A percentile compares a stretch with the other conserved stretches of the same genome.
These are phyloP conservation scores for Cololabis saira DNA, from an alignment of 2,113 vertebrate genomes.

Conservation along the genomic window DNA sequence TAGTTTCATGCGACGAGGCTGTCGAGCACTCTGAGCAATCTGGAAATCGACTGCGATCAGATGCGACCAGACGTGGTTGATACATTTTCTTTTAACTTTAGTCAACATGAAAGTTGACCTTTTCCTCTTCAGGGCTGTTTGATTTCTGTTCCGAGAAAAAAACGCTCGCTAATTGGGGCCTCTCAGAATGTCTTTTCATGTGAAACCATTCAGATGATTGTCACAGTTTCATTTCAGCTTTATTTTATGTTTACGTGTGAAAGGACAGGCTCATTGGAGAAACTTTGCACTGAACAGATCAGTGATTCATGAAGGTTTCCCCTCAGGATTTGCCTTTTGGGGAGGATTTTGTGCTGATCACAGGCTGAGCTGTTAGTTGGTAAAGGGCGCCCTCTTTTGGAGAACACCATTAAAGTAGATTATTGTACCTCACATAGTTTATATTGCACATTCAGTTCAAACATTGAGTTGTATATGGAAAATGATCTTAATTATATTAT, in stretches of 20 bases:
- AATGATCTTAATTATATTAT: no score
- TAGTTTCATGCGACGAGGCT: not conserved
- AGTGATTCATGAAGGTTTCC: not conserved
- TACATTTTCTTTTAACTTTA: not conserved
- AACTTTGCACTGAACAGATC: not conserved
- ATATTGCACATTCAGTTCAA: no score
- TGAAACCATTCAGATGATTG: no score
- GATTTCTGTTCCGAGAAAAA: not conserved
- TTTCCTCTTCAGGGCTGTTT: not conserved
- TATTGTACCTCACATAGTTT: not conserved
- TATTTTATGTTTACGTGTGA: not conserved
- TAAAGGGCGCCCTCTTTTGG: conserved; percentile 67
- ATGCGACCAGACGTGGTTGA: not conserved
- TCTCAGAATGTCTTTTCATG: not conserved
- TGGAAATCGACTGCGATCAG: not conserved
- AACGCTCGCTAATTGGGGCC: not conserved
- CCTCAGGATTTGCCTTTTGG: not conserved
- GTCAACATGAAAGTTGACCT: not conserved
- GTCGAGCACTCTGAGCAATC: not conserved
- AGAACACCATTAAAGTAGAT: conserved; percentile 24
- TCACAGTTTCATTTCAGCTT: no score
- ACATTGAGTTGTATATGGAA: no score
- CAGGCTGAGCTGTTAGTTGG: not conserved
- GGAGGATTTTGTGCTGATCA: not conserved
- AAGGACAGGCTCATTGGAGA: not conserved